A percentile compares a stretch with the other conserved stretches of the same genome.
phyloP scores from a whole-genome alignment of 2,797 vertebrate genomes.

The Alauda arvensis region DNA sequence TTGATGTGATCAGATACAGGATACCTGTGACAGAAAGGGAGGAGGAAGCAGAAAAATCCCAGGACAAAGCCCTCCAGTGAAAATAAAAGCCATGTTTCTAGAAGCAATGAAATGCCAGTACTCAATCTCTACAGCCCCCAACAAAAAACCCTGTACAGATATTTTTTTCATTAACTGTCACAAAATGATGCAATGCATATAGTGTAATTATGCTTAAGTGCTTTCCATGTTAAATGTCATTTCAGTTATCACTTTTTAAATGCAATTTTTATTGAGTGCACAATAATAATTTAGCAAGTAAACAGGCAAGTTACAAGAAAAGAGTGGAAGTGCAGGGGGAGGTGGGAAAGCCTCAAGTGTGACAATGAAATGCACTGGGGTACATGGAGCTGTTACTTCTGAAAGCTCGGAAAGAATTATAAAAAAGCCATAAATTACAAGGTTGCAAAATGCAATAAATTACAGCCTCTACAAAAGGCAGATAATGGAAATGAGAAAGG shows the following conservation, averaged over 20 bases:
- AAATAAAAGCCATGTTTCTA: not conserved
- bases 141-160: slow-evolving; percentile 27
- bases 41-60: not conserved
- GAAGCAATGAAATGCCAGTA: slow-evolving; percentile 18
- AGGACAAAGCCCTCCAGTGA: not conserved
- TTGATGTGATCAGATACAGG: not conserved
- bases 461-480: slow-evolving; percentile 68
- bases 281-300: slow-evolving; percentile 70
- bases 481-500: slow-evolving; percentile 69
- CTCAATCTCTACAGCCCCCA: slow-evolving; percentile 17
- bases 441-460: slow-evolving; percentile 73
- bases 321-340: slow-evolving; percentile 49
- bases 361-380: slow-evolving; percentile 60
- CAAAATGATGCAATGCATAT: slow-evolving; percentile 72
- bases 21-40: not conserved
- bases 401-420: slow-evolving; percentile 60
- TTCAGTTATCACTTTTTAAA: slow-evolving; percentile 81
- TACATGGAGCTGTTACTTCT: slow-evolving; percentile 56
- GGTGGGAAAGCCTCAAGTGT: slow-evolving; percentile 52
- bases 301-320: slow-evolving; percentile 66
- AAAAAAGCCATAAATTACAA: slow-evolving; percentile 72
- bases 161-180: slow-evolving; percentile 64
- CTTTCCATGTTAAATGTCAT: slow-evolving; percentile 82
- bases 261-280: slow-evolving; percentile 73
- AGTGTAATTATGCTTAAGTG: slow-evolving; percentile 84